phyloP scores from a whole-genome alignment of 2,797 vertebrate species.

The Characodon lateralis region DNA sequence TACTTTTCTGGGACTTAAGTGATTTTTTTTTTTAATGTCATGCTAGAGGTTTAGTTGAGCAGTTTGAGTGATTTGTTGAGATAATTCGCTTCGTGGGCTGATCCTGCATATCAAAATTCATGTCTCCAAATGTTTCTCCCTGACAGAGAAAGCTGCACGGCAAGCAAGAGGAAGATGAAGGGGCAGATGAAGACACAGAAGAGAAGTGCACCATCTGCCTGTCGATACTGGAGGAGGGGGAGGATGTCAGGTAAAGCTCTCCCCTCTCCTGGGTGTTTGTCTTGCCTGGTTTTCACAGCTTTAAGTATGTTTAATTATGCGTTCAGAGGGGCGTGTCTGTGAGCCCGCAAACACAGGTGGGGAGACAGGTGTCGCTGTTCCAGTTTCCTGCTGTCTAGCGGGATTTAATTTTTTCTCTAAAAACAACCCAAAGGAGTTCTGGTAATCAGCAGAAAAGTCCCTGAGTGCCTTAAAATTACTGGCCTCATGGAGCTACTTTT shows the following conservation, averaged over 20 bases:
- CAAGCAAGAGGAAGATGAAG: conserved; percentile 96
- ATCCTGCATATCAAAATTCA: conserved; percentile 37
- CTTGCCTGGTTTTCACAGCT: not conserved
- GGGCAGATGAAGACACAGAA: conserved; percentile 96
- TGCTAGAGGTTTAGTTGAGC: conserved; percentile 43
- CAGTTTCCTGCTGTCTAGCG: conserved; percentile 35
- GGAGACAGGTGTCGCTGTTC: conserved; percentile 39
- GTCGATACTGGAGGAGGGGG: conserved; percentile 98
- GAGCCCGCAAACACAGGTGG: conserved; percentile 30
- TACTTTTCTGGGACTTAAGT: conserved; percentile 20
- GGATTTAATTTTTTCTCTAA: conserved; percentile 30
- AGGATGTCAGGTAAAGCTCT: conserved; percentile 80
- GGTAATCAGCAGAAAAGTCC: conserved; percentile 66
- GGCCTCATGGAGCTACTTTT: conserved; percentile 51
- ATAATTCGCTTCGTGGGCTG: conserved; percentile 22
- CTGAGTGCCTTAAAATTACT: conserved; percentile 63
- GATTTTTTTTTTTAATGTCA: conserved; percentile 16
- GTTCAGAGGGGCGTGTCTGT: conserved; percentile 23
- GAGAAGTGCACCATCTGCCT: conserved; percentile 99
- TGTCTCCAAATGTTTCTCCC: conserved; percentile 46
- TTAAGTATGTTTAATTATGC: conserved; percentile 37
- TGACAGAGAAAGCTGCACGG: conserved; percentile 98
- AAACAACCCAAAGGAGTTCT: conserved; percentile 54
- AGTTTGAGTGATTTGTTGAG: conserved; percentile 37
- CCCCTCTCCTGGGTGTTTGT: conserved; percentile 38